Base-by-base conservation (phyloP, 2,888 invertebrate genomes). In the Morpho helenor region DNA sequence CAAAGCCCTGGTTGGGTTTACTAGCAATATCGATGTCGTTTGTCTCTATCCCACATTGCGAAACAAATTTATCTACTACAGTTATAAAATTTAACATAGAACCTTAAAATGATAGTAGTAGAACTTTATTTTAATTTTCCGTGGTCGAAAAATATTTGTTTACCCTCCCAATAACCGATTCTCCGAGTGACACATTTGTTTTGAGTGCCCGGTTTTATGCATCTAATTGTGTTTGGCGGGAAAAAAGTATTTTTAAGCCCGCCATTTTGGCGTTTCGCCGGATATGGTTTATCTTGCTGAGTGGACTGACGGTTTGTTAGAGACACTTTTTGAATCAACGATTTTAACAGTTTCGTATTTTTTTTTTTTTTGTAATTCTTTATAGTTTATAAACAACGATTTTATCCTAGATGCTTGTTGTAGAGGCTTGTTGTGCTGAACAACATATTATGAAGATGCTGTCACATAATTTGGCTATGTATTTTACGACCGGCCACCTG, bases 11-110 rank as follows among this genome's bases (percentile, higher is more conserved):
- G 52, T 42, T 31, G 61, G 58, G 52, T 61, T 61, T 44, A 52
- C 57, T 55, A 58, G 57, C 55, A 58, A 61, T 61, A 61, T 61
- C 58, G 58, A 58, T 61, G 61, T 58, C 61, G 55, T 61, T 55
- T 58, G 55, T 61, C 61, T 58, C 55, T 61, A 58, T 61, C 52
- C 55, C 49, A 39, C 55, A 56, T 58, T 48, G 52, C 55, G 54
- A 48, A 51, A 60, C 56, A 53, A 52, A 57, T 31, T 10, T 46
- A 44, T 2, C n/a, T 16, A 41, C 9, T 43, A 46, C 31, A 49
- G 8, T 9, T 10, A 2, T 43, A 42, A 22, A 55, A 46, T 4
- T n/a, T 31, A 7, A 46, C 8, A 16, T 8, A 47, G 42, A 55
- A 49, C 55, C 52, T 52, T 61, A 55, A 3, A 1, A 0, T 7